Percentiles rank a stretch among this genome's conserved stretches.
Evolutionary conservation across 1,140 invertebrate species (phyloP).

Genomic region (Tetramorium parvispinum): DNA sequence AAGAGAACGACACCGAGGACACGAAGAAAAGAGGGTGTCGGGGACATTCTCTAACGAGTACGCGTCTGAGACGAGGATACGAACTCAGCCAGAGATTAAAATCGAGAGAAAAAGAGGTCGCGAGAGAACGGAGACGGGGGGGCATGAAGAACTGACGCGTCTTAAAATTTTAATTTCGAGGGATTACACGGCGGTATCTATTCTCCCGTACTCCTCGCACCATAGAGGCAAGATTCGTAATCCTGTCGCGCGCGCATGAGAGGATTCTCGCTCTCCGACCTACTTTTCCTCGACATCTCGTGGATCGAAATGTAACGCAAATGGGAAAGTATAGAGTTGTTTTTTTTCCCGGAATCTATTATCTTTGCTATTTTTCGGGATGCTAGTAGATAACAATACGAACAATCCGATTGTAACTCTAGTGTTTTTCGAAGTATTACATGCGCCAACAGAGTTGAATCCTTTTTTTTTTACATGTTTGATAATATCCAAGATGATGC

Average conservation of each 20-base stretch:
- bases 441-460: background rate
- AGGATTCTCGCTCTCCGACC: background rate
- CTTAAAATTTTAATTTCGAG: constrained; percentile 58
- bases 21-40: constrained; percentile 13
- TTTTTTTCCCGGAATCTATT: constrained; percentile 22
- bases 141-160: constrained; percentile 16
- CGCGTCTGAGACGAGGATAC: constrained; percentile 15
- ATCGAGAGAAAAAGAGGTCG: constrained; percentile 1
- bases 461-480: background rate
- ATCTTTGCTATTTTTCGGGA: constrained; percentile 7
- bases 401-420: constrained; percentile 24
- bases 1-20: constrained; percentile 21
- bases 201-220: constrained; percentile 4
- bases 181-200: constrained; percentile 26
- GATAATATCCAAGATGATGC: constrained; percentile 15
- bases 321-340: background rate
- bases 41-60: constrained; percentile 39
- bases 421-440: background rate
- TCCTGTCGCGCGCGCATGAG: constrained; percentile 26
- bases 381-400: background rate
- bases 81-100: background rate
- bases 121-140: background rate
- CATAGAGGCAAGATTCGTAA: constrained; percentile 25
- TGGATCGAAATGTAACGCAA: constrained; percentile 2
- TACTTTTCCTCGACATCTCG: constrained; percentile 31